Base-by-base conservation (phyloP, 1,140 invertebrate genomes). In the Conus ventricosus region DNA sequence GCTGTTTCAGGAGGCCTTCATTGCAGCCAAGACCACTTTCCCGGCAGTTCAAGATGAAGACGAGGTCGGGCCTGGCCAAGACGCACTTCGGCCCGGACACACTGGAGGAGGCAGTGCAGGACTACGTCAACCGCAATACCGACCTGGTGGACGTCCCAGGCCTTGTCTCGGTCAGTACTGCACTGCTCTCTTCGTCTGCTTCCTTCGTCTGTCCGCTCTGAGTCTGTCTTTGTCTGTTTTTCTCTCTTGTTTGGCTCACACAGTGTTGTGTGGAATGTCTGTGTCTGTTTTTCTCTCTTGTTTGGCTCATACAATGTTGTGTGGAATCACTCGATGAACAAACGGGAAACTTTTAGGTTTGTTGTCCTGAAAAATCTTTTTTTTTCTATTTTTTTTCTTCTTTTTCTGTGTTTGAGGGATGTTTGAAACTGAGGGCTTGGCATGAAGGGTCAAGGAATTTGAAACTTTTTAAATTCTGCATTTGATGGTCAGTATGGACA, bases 121-220 rank as follows among this genome's bases (percentile, higher is more conserved):
- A 95, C 85, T 95, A 95, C 87, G 92, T 95, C 91, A 95, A 95
- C 91, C 87, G 94, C 11, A 95, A 95, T 90, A 93, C 93, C 71
- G 95, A 95, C 89, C 91, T 95, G 4, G 95, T 93, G 87, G 94
- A 95, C 89, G 91, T 94, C 3, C 92, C 94, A 63, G 92, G 89
- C 84, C 91, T 95, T 90, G 93, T 95, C 20, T 90, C 93, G n/a
- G 95, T 95, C 91, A 92, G 93, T 92, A 20, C n/a, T 60, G 57
- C 15, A 15, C 15, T 25, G 75, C 23, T 27, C 8, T 76, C 8
- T 27, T 11, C 6, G 1, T 76, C 8, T 76, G n/a, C n/a, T 76
- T 17, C 23, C 4, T 76, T 11, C 3, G 11, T 23, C 23, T 76
- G 27, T 76, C 39, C 8, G 3, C 23, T 27, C 0, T 76, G 75